Percentiles rank a stretch among this genome's conserved stretches.
These are phyloP conservation scores for Hylaeus anthracinus DNA, from an alignment of 1,140 invertebrate species.

Conservation along the genomic window DNA sequence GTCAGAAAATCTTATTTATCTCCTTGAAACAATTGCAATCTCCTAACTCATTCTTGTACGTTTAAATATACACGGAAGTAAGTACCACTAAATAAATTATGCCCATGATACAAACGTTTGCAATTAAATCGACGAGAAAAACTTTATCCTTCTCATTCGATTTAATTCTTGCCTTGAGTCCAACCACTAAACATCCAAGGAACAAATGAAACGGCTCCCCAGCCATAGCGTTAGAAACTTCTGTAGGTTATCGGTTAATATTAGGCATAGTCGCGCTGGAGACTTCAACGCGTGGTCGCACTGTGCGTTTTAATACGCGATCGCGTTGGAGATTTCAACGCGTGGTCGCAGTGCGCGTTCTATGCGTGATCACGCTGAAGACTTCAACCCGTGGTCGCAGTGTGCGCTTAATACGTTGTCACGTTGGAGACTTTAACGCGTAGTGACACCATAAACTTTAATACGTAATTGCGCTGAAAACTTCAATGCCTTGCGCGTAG, in stretches of 20 bases:
- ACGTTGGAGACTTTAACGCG: not conserved
- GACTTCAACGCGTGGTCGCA: not conserved
- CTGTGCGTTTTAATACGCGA: too few relatives aligned
- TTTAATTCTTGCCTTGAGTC: not conserved
- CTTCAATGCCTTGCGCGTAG: not conserved
- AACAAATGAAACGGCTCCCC: not conserved
- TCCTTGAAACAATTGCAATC: not conserved
- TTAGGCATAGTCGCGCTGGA: not conserved
- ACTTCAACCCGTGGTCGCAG: not conserved
- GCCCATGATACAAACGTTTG: too few relatives aligned
- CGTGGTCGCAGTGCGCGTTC: too few relatives aligned
- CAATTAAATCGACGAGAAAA: conserved; percentile 13
- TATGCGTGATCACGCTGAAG: too few relatives aligned
- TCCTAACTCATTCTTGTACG: too few relatives aligned
- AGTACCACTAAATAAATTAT: not conserved
- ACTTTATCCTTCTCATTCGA: conserved; percentile 7
- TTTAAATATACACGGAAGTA: too few relatives aligned
- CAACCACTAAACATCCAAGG: too few relatives aligned
- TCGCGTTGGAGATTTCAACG: not conserved
- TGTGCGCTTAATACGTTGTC: too few relatives aligned
- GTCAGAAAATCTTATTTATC: conserved; percentile 44
- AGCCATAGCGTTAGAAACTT: not conserved
- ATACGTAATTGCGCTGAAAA: not conserved
- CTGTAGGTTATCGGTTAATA: not conserved
- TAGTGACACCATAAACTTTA: too few relatives aligned